Evolutionary conservation across 2,113 vertebrate species (phyloP).

Genomic region (Aphyosemion australe): DNA sequence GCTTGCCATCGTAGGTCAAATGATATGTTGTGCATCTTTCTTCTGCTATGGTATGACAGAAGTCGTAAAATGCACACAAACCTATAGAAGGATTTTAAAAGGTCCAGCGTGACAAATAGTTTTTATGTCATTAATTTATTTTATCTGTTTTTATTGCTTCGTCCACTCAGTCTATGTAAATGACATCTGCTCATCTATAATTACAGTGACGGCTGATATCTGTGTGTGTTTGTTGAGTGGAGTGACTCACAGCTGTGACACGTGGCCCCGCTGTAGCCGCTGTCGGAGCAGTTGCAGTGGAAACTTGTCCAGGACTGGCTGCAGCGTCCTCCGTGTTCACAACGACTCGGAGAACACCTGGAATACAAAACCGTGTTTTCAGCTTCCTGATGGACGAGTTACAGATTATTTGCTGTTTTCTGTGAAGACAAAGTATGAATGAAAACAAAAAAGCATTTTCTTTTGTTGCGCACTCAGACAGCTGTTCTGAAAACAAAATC

Average conservation of each 20-base stretch:
- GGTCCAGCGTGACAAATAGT: too few relatives aligned
- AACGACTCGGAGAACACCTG: slow-evolving; percentile 92
- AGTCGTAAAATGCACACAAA: too few relatives aligned
- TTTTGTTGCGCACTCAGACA: slow-evolving; percentile 1
- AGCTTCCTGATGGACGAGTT: not conserved
- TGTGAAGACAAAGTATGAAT: not conserved
- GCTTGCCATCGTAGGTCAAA: too few relatives aligned
- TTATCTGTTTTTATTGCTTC: too few relatives aligned
- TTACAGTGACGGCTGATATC: too few relatives aligned
- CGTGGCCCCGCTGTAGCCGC: slow-evolving; percentile 89
- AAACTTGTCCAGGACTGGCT: slow-evolving; percentile 91
- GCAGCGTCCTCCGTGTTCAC: slow-evolving; percentile 91
- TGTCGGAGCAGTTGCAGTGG: slow-evolving; percentile 88
- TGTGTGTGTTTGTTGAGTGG: not conserved
- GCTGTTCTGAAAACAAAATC: slow-evolving; percentile 20
- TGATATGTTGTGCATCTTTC: too few relatives aligned
- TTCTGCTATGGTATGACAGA: too few relatives aligned
- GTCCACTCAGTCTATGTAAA: too few relatives aligned
- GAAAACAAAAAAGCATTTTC: not conserved
- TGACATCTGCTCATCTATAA: too few relatives aligned
- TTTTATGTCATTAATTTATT: too few relatives aligned
- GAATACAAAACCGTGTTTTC: not conserved
- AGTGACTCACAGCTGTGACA: slow-evolving; percentile 86
- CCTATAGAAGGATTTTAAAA: too few relatives aligned
- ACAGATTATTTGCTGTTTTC: not conserved